Conservation (phyloP, 2,797 vertebrate genomes). For the Gallirallus australis region DNA sequence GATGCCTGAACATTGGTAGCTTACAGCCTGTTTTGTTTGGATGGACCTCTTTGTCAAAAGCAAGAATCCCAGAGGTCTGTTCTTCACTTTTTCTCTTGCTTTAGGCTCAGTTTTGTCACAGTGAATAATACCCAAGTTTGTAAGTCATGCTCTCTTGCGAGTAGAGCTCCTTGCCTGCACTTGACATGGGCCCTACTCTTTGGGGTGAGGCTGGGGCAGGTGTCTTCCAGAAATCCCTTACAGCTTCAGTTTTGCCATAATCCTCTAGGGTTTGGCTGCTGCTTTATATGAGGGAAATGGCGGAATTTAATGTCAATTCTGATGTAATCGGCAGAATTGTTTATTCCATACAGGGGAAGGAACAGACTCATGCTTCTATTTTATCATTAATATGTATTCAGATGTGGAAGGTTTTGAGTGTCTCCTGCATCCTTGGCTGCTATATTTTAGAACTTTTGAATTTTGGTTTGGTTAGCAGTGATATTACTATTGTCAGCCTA, state of each 20-base stretch:
- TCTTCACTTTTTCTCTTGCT: background rate
- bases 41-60: background rate
- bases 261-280: background rate
- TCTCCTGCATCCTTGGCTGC: background rate
- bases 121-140: background rate
- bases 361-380: background rate
- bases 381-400: background rate
- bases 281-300: background rate
- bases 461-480: background rate
- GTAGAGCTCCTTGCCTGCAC: background rate
- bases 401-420: background rate
- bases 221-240: background rate
- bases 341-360: background rate
- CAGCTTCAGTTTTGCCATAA: background rate
- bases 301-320: background rate
- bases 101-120: background rate
- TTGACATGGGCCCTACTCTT: fast-evolving
- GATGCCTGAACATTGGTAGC: background rate
- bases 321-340: background rate
- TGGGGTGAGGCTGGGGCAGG: background rate
- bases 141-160: background rate
- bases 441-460: background rate
- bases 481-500: background rate
- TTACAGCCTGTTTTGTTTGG: background rate
- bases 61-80: background rate